Percentiles rank a stretch among this genome's conserved stretches.
These are phyloP conservation scores for Noctuana brunneofusca DNA, from an alignment of 2,888 invertebrate genomes.

Conservation along the genomic window DNA sequence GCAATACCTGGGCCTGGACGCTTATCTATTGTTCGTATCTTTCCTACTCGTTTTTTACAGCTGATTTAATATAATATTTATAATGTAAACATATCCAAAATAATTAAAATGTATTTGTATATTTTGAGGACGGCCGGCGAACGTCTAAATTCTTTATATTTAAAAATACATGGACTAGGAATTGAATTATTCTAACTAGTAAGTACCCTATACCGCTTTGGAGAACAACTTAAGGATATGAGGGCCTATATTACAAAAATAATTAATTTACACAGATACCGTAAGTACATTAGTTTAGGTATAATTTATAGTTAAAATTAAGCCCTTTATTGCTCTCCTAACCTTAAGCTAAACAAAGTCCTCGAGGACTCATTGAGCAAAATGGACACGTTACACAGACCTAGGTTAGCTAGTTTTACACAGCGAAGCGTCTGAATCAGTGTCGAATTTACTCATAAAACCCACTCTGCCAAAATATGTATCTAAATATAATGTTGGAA, in stretches of 20 bases:
- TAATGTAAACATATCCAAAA: constrained; percentile 33
- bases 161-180: constrained; percentile 81
- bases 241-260: constrained; percentile 63
- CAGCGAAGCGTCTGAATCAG: constrained; percentile 19
- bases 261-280: constrained; percentile 57
- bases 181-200: constrained; percentile 82
- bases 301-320: constrained; percentile 53
- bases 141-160: constrained; percentile 72
- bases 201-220: constrained; percentile 82
- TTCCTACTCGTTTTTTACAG: constrained; percentile 14
- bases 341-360: constrained; percentile 73
- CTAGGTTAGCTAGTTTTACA: constrained; percentile 53
- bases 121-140: constrained; percentile 57
- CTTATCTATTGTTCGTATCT: constrained; percentile 14
- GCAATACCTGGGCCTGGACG: constrained; percentile 1
- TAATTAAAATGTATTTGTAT: constrained; percentile 29
- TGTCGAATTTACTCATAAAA: constrained; percentile 22
- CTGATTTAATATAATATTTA: constrained; percentile 22
- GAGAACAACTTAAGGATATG: constrained; percentile 69
- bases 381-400: constrained; percentile 71
- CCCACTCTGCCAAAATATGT: neutral
- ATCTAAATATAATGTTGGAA: neutral
- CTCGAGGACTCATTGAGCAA: constrained; percentile 77
- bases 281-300: constrained; percentile 54
- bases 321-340: constrained; percentile 73